phyloP scores from a whole-genome alignment of 2,113 vertebrate genomes.

The Butastur rufipennis region DNA sequence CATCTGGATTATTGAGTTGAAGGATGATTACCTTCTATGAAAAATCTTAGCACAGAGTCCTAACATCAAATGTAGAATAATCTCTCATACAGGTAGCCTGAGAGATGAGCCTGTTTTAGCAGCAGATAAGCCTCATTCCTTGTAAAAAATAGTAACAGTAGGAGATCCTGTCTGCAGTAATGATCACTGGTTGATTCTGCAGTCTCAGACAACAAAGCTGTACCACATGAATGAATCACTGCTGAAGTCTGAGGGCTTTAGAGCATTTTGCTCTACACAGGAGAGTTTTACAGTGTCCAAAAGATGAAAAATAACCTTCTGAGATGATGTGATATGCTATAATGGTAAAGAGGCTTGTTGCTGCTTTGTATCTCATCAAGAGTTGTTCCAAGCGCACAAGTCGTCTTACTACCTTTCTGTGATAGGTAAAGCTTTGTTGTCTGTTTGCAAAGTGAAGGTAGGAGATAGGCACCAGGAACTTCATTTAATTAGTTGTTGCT shows the following conservation, averaged over 20 bases:
- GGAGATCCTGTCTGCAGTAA: neutral
- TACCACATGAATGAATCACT: neutral
- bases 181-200: neutral
- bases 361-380: neutral
- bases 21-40: neutral
- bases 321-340: neutral
- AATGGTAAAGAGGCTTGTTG: neutral
- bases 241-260: neutral
- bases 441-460: neutral
- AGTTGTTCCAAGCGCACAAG: neutral
- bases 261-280: neutral
- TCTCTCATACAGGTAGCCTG: neutral
- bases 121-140: neutral
- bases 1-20: neutral
- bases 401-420: neutral
- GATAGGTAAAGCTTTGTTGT: neutral
- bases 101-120: neutral
- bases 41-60: neutral
- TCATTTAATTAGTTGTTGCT: neutral
- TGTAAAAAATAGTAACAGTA: neutral
- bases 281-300: neutral
- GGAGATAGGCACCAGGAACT: neutral
- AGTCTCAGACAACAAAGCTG: neutral
- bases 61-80: neutral
- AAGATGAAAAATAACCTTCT: conserved; percentile 14